These are phyloP conservation scores for Plutella xylostella DNA, from an alignment of 2,888 invertebrate species.

Conservation along the genomic window DNA sequence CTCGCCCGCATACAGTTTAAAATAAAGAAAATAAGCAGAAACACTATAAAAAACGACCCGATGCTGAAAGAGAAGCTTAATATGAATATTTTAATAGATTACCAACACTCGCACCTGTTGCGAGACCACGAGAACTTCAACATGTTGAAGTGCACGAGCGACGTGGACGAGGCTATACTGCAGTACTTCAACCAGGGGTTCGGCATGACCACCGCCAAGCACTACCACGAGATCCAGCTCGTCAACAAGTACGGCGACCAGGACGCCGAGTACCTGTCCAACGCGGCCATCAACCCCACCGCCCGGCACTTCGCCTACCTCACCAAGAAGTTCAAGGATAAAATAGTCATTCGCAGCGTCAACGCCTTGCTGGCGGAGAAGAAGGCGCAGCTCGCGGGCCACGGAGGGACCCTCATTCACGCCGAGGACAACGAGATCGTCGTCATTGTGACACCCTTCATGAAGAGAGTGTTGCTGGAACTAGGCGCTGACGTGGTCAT, in stretches of 20 bases:
- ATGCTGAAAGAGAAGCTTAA: conserved; percentile 25
- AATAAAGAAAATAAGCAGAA: conserved; percentile 25
- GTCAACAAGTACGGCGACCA: conserved; percentile 19
- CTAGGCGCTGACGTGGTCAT: conserved; percentile 22
- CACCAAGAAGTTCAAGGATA: conserved; percentile 10
- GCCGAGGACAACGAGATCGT: conserved; percentile 15
- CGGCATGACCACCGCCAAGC: conserved; percentile 17
- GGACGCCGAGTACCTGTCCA: conserved; percentile 15
- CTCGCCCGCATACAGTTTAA: conserved; percentile 29
- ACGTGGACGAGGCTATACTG: conserved; percentile 21
- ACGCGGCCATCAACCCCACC: conserved; percentile 21
- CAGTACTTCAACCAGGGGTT: conserved; percentile 23
- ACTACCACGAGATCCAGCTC: conserved; percentile 23
- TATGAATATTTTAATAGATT: conserved; percentile 23
- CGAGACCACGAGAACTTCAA: conserved; percentile 17
- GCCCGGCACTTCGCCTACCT: conserved; percentile 19
- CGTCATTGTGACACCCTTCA: conserved; percentile 26
- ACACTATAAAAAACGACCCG: conserved; percentile 26
- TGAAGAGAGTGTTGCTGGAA: conserved; percentile 24
- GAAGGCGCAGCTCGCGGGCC: conserved; percentile 11
- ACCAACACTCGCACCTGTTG: conserved; percentile 26
- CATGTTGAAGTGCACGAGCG: conserved; percentile 19
- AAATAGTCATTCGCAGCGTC: conserved; percentile 5
- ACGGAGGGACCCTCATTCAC: conserved; percentile 17
- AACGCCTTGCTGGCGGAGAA: conserved; percentile 10